These are phyloP conservation scores for Tauraco hartlaubi DNA, from an alignment of 2,797 vertebrate genomes.

Conservation along the genomic window DNA sequence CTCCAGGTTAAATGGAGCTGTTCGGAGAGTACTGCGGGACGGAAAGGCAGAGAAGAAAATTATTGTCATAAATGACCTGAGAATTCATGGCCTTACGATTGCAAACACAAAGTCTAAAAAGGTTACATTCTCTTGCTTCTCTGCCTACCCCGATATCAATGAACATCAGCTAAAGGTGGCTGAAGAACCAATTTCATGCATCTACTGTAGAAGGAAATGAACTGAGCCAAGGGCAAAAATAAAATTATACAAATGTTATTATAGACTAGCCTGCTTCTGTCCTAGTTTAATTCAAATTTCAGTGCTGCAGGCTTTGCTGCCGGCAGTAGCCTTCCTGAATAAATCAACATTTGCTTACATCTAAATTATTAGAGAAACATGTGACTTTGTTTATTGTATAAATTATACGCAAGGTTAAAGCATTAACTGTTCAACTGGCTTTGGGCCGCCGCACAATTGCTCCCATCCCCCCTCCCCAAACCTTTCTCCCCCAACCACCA, in stretches of 20 bases:
- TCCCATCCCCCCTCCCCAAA: neutral
- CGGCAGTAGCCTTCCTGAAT: constrained; percentile 97
- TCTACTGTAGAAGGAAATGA: constrained; percentile 99
- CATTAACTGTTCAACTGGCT: constrained; percentile 85
- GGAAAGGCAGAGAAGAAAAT: constrained; percentile 66
- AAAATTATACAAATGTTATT: constrained; percentile 99
- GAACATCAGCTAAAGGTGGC: constrained; percentile 97
- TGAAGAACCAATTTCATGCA: constrained; percentile 99
- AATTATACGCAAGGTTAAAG: constrained; percentile 96
- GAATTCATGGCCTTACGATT: constrained; percentile 72
- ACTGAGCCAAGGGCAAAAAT: constrained; percentile 99
- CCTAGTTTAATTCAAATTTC: constrained; percentile 99
- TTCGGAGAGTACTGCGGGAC: constrained; percentile 54
- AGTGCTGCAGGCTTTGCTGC: constrained; percentile 90
- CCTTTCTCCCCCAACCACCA: neutral
- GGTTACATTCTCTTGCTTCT: constrained; percentile 91
- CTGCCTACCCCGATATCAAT: constrained; percentile 88
- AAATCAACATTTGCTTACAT: constrained; percentile 99
- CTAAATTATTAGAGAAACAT: constrained; percentile 99
- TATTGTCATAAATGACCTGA: constrained; percentile 77
- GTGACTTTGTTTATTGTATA: constrained; percentile 99
- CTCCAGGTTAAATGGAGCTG: constrained; percentile 65
- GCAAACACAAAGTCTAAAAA: constrained; percentile 81
- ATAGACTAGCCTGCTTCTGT: constrained; percentile 99
- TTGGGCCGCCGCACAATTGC: constrained; percentile 59